Evolutionary conservation across 2,888 invertebrate species (phyloP).

Genomic region (Eilema depressum): DNA sequence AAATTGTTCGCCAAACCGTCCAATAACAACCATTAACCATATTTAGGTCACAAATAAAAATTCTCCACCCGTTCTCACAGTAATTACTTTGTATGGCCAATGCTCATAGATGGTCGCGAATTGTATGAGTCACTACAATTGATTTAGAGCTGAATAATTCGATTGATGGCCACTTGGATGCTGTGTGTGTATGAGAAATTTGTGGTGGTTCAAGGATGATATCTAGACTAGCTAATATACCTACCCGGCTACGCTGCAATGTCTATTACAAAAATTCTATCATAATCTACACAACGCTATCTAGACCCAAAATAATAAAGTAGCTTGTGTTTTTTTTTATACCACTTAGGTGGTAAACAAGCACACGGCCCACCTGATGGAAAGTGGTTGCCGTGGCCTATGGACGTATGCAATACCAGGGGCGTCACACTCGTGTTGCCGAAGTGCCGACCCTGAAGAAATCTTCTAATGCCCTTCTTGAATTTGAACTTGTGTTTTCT

Average conservation of each 20-base stretch:
- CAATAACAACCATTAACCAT: constrained; percentile 13
- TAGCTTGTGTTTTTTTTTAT: no score
- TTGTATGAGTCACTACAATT: constrained; percentile 65
- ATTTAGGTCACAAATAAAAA: constrained; percentile 44
- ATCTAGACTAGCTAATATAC: not conserved
- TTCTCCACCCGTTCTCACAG: constrained; percentile 61
- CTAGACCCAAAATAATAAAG: no score
- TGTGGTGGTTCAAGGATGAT: constrained; percentile 35
- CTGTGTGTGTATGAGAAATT: constrained; percentile 46
- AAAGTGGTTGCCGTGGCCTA: no score
- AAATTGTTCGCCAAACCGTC: not conserved
- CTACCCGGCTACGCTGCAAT: not conserved
- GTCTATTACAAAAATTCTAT: no score
- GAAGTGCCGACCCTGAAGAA: no score
- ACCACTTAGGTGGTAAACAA: no score
- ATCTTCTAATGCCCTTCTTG: no score
- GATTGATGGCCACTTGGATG: constrained; percentile 53
- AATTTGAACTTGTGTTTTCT: no score
- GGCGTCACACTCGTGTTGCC: no score
- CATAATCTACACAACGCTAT: no score
- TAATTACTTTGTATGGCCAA: constrained; percentile 51
- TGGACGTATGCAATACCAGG: no score
- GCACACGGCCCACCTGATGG: no score
- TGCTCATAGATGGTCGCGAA: constrained; percentile 24
- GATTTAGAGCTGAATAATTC: constrained; percentile 67